Evolutionary conservation across 1,140 invertebrate genomes (phyloP).

Genomic region (Teleogryllus occipitalis): DNA sequence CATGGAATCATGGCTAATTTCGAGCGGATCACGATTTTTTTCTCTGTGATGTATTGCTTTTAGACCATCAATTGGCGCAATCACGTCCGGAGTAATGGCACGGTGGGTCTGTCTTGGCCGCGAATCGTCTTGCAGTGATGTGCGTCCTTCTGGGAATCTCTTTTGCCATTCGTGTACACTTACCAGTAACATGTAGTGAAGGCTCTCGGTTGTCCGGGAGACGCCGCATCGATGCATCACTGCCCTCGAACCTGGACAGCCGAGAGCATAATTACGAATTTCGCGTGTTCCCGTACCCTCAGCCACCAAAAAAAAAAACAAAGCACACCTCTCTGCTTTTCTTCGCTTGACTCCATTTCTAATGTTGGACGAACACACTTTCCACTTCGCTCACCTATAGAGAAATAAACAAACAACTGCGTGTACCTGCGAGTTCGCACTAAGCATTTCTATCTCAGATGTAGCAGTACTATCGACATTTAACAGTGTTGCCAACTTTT

Average conservation of each 20-base stretch:
- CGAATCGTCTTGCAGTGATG: neutral
- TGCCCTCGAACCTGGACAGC: neutral
- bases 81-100: neutral
- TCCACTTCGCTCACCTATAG: neutral
- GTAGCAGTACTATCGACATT: too few species aligned
- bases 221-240: too few species aligned
- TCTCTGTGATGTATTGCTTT: too few species aligned
- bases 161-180: too few species aligned
- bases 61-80: neutral
- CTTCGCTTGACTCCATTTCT: neutral
- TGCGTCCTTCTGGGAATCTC: neutral
- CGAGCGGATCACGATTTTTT: too few species aligned
- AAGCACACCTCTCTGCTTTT: slow-evolving; percentile 9
- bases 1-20: too few species aligned
- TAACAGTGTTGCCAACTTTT: too few species aligned
- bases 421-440: neutral
- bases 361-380: neutral
- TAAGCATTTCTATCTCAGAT: too few species aligned
- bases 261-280: neutral
- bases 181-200: too few species aligned
- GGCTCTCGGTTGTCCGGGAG: too few species aligned
- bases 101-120: slow-evolving; percentile 7
- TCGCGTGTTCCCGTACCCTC: neutral
- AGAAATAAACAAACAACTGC: neutral
- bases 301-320: slow-evolving; percentile 6